Base-by-base conservation (phyloP, 2,797 vertebrate species). In the Philypnodon macrostomus region DNA sequence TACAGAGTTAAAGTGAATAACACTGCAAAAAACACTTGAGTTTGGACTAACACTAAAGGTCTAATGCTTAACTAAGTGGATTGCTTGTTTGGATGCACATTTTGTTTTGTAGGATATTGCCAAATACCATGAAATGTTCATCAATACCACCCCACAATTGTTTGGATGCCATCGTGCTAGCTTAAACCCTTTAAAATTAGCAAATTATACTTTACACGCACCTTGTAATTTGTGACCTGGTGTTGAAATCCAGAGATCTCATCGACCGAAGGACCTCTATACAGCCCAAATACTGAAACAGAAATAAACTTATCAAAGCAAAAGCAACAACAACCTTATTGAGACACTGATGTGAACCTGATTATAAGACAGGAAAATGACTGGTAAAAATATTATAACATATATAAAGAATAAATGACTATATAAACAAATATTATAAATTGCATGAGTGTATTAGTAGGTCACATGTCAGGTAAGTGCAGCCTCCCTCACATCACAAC, bases 261-360 rank as follows among this genome's bases (percentile, higher is more conserved):
- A 98, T 98, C 18, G 96, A 98, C 37, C 94, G 92, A 44, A 98
- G 91, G 65, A 98, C 95, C 88, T 98, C 96, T 79, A 98, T 93
- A 74, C 95, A 98, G 15, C 96, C 96, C 86, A 98, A 86, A 80
- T 98, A 98, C 95, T 98, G 86, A 10, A 92, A 88, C 67, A 44
- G 2, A 85, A 79, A 79, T 55, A 63, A 49, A 62, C 23, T 37
- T 4, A 53, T 9, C 27, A 12, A 10, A 8, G 9, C 26, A 6
- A 27, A 6, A 27, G 21, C 21, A 5, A 13, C 5, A 39, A 23
- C 37, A 39, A 23, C 37, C n/a, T 13, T 8, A 12, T 19, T 23
- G 21, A 23, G 21, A 23, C 21, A 19, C 19, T 11, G 12, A n/a
- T 13, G n/a, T 21, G 2, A 14, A n/a, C n/a, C n/a, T n/a, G n/a